phyloP scores from a whole-genome alignment of 1,140 invertebrate species.

The Drepana arcuata region DNA sequence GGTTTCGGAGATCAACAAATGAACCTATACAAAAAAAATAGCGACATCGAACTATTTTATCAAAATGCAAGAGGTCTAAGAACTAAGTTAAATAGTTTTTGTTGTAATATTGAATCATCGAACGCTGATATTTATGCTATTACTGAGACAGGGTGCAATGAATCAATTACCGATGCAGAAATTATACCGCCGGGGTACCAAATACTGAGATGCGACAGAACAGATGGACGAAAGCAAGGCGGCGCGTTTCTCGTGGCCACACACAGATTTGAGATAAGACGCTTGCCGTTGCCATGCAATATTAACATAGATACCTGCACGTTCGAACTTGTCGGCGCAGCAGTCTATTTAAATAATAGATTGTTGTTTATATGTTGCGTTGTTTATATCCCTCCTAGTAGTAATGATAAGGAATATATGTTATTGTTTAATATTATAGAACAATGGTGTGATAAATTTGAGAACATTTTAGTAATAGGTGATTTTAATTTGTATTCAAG shows the following conservation, averaged over 20 bases:
- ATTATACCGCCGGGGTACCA: too few relatives aligned
- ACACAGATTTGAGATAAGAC: background rate
- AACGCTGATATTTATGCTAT: too few relatives aligned
- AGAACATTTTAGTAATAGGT: constrained; percentile 13
- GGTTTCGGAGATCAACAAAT: too few relatives aligned
- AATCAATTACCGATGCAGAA: too few relatives aligned
- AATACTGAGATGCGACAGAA: too few relatives aligned
- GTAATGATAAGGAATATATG: constrained; percentile 13
- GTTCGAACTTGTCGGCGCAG: background rate
- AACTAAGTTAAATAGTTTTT: too few relatives aligned
- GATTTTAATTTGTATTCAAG: constrained; percentile 23
- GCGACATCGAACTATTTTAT: too few relatives aligned
- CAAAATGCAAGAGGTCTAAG: too few relatives aligned
- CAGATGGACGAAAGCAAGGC: too few relatives aligned
- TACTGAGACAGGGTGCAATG: too few relatives aligned
- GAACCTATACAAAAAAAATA: too few relatives aligned
- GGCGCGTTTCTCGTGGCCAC: constrained; percentile 1
- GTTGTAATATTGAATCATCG: too few relatives aligned
- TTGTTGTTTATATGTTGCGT: constrained; percentile 6
- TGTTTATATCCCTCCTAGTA: constrained; percentile 12
- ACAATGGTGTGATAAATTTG: constrained; percentile 14
- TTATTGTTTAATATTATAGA: constrained; percentile 17
- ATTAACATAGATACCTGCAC: background rate
- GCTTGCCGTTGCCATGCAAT: background rate
- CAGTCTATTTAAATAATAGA: background rate